phyloP scores from a whole-genome alignment of 2,888 invertebrate species.

The Brachylomia viminalis region DNA sequence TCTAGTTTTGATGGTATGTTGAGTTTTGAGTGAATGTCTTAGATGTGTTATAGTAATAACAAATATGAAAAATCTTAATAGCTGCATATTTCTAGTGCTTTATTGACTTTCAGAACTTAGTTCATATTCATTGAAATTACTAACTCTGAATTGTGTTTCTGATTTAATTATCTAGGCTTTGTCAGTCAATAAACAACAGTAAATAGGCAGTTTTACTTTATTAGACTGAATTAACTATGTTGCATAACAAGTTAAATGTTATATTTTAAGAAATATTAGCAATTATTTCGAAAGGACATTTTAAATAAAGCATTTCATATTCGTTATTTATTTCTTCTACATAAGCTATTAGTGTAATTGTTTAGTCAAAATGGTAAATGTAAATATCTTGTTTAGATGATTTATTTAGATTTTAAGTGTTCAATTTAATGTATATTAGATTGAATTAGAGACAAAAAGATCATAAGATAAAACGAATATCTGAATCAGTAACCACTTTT shows the following conservation, averaged over 20 bases:
- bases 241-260: constrained; percentile 84
- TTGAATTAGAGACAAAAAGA: constrained; percentile 84
- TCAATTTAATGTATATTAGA: constrained; percentile 88
- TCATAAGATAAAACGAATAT: constrained; percentile 73
- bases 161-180: constrained; percentile 70
- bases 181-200: constrained; percentile 82
- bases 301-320: constrained; percentile 89
- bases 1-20: constrained; percentile 73
- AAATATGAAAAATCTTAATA: constrained; percentile 84
- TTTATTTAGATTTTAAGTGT: constrained; percentile 89
- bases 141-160: constrained; percentile 22
- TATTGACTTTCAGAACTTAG: constrained; percentile 86
- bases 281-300: constrained; percentile 85
- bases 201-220: constrained; percentile 81
- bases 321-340: constrained; percentile 89
- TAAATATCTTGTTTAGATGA: constrained; percentile 89
- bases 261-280: constrained; percentile 84
- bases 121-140: constrained; percentile 37
- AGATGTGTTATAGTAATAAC: constrained; percentile 81
- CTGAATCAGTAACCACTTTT: constrained; percentile 78
- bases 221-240: constrained; percentile 87
- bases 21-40: constrained; percentile 76
- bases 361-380: constrained; percentile 89
- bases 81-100: constrained; percentile 85
- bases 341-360: constrained; percentile 88